A percentile compares a stretch with the other conserved stretches of the same genome.
phyloP scores from a whole-genome alignment of 2,113 vertebrate species.

The Ptyas mucosa region DNA sequence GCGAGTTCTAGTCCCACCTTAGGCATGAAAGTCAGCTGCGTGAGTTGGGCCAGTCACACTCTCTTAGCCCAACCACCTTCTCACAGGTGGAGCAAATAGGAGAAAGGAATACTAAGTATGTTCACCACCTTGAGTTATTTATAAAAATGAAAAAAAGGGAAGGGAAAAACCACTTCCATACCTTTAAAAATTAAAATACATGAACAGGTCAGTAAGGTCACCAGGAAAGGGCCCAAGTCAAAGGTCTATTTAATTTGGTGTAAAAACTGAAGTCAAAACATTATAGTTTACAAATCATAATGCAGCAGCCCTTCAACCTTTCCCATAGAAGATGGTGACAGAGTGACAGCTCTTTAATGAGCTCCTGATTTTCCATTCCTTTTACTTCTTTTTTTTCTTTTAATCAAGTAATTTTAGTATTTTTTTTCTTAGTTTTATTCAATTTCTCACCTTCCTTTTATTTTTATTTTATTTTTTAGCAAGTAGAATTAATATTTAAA shows the following conservation, averaged over 20 bases:
- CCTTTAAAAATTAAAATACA: not conserved
- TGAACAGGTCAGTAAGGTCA: not conserved
- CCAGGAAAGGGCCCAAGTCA: not conserved
- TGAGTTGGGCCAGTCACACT: not conserved
- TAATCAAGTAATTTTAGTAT: not conserved
- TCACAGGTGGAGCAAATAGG: not conserved
- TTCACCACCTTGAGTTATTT: not conserved
- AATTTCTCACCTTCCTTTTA: not conserved
- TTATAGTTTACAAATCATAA: not conserved
- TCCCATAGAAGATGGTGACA: not conserved
- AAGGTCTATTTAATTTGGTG: not conserved
- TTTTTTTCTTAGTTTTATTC: not conserved
- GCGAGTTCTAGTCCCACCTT: not conserved
- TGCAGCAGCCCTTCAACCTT: not conserved
- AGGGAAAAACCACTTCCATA: not conserved
- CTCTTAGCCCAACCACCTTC: not conserved
- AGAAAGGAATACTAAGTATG: not conserved
- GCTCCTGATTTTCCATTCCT: not conserved
- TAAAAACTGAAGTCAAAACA: not conserved
- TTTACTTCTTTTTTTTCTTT: not conserved
- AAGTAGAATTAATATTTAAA: not conserved
- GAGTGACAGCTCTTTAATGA: not conserved
- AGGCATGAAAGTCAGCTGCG: not conserved
- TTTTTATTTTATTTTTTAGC: not conserved
- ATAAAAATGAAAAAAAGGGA: not conserved